A percentile compares a stretch with the other conserved stretches of the same genome.
Evolutionary conservation across 2,797 vertebrate genomes (phyloP).

Genomic region (Aplochiton taeniatus): DNA sequence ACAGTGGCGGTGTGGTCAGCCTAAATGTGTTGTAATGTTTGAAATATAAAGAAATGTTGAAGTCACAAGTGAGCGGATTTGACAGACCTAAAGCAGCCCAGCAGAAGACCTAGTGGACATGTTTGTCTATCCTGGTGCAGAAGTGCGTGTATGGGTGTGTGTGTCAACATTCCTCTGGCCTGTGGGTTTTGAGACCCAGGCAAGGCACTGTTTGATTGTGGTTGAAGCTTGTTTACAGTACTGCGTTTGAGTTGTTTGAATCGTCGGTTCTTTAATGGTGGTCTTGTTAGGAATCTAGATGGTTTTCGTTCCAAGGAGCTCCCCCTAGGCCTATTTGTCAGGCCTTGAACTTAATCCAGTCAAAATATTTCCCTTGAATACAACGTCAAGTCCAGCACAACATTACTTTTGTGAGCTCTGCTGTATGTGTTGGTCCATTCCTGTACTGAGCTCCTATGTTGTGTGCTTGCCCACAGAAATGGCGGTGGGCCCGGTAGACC

Average conservation of each 20-base stretch:
- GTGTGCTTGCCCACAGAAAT: slow-evolving; percentile 72
- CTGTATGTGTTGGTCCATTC: neutral
- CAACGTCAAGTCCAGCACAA: neutral
- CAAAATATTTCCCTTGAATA: neutral
- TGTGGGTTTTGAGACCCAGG: neutral
- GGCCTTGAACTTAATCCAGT: slow-evolving; percentile 14
- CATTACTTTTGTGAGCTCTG: neutral
- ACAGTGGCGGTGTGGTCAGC: neutral
- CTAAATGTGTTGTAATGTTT: slow-evolving; percentile 16
- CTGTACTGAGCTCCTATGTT: slow-evolving; percentile 2
- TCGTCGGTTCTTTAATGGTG: neutral
- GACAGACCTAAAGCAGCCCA: neutral
- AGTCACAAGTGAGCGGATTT: neutral
- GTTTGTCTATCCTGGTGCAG: too few relatives aligned
- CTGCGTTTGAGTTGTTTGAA: neutral
- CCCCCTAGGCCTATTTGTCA: slow-evolving; percentile 13
- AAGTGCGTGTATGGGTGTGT: too few relatives aligned
- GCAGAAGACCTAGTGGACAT: neutral
- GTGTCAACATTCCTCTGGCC: too few relatives aligned
- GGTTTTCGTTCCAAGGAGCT: slow-evolving; percentile 42
- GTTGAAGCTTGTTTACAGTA: too few relatives aligned
- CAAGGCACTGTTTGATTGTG: neutral
- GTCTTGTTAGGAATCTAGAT: neutral
- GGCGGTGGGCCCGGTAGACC: slow-evolving; percentile 92
- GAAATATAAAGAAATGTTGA: slow-evolving; percentile 11